Base-by-base conservation (phyloP, 2,888 invertebrate genomes). In the Synanthedon andrenaeformis region DNA sequence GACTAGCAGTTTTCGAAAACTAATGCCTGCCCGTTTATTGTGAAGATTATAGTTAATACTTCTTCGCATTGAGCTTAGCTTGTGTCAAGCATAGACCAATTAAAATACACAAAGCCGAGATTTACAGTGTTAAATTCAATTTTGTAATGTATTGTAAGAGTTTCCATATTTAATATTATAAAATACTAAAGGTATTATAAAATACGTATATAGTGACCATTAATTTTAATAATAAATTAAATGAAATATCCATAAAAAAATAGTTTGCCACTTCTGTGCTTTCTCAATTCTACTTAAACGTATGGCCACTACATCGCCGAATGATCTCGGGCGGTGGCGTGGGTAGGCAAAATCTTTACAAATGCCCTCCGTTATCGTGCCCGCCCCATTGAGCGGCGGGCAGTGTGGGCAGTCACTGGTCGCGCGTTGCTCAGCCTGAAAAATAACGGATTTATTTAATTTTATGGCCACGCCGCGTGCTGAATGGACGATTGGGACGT, bases 381-480 rank as follows among this genome's bases (percentile, higher is more conserved):
- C 71, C 70, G 79, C 67, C 81, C 84, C 84, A 85, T 84, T 85
- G 86, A 86, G 84, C 83, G 80, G 72, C 68, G 64, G 62, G 59
- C 60, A 63, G 60, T 61, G 72, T 68, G 64, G 62, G 59, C 60
- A 63, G 60, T 61, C 54, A 60, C 64, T 68, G 66, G 63, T 74
- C 74, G 70, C 67, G 67, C 75, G 79, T 81, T 78, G 76, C 82
- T 82, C 82, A 82, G 82, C 75, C 79, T 87, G 86, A 87, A 87
- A 87, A 87, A 87, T 87, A 82, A 84, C 83, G 84, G 85, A 82
- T 85, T 87, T 86, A 85, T 84, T 86, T 83, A 86, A 86, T 85
- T 85, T 87, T 85, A 87, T 85, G 82, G 80, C 76, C 76, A 59
- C 65, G 79, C 83, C 78, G 79, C 85, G 86, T 83, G 84, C 82